phyloP scores from a whole-genome alignment of 2,113 vertebrate genomes.

The Pluvianellus socialis region DNA sequence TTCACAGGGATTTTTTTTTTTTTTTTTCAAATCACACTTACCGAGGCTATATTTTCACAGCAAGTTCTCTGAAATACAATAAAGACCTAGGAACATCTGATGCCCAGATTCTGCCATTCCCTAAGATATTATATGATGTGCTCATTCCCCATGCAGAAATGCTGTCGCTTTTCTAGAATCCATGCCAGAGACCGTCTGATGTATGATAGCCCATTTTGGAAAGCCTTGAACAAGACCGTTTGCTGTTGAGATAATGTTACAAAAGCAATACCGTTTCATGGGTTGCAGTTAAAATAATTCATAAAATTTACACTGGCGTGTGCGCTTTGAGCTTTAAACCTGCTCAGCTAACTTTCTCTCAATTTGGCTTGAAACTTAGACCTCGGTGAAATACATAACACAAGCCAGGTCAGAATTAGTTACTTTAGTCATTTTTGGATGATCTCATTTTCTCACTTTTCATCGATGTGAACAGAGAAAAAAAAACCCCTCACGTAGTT shows the following conservation, averaged over 20 bases:
- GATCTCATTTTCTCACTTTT: slow-evolving; percentile 24
- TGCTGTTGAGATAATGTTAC: slow-evolving; percentile 29
- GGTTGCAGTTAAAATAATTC: slow-evolving; percentile 28
- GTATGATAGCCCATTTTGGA: neutral
- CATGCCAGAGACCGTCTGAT: neutral
- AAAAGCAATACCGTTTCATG: slow-evolving; percentile 31
- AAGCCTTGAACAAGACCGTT: slow-evolving; percentile 40
- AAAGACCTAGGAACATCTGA: slow-evolving; percentile 44
- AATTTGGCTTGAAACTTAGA: neutral
- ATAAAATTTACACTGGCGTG: neutral
- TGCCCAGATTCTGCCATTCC: slow-evolving; percentile 16
- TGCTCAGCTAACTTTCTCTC: neutral
- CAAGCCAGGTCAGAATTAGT: slow-evolving; percentile 23
- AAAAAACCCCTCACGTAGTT: neutral
- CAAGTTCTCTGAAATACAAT: slow-evolving; percentile 16
- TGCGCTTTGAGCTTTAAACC: neutral
- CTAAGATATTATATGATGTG: slow-evolving; percentile 14
- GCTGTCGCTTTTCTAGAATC: neutral
- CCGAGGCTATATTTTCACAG: slow-evolving; percentile 60
- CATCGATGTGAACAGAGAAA: neutral
- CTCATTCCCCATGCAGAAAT: slow-evolving; percentile 32
- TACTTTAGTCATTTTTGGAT: neutral
- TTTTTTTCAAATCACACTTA: slow-evolving; percentile 9
- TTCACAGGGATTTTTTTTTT: neutral
- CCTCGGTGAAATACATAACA: neutral